Evolutionary conservation across 2,888 invertebrate genomes (phyloP).

Genomic region (Tetragnatha montana): DNA sequence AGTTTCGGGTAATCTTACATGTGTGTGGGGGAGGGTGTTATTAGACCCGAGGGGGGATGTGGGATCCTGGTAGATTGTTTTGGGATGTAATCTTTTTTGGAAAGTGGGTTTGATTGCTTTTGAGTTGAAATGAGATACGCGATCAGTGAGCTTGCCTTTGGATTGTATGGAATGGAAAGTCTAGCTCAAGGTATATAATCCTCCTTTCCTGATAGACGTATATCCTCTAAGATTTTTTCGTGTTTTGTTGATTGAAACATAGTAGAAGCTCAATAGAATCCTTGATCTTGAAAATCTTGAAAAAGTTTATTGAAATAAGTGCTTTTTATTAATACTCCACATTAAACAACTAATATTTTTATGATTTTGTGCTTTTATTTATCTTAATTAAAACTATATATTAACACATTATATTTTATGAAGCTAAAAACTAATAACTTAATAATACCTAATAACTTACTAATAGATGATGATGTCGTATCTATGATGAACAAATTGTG

Average conservation of each 20-base stretch:
- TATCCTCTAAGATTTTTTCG: not conserved
- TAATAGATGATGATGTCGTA: too few relatives aligned
- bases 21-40: not conserved
- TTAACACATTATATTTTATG: too few relatives aligned
- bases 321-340: too few relatives aligned
- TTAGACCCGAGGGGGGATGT: not conserved
- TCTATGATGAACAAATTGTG: too few relatives aligned
- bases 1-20: conserved; percentile 21
- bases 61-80: not conserved
- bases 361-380: too few relatives aligned
- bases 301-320: too few relatives aligned
- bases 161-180: not conserved
- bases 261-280: too few relatives aligned
- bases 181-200: not conserved
- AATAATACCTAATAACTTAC: too few relatives aligned
- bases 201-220: not conserved
- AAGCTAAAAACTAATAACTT: too few relatives aligned
- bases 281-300: too few relatives aligned
- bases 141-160: not conserved
- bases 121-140: not conserved
- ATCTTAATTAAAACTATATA: too few relatives aligned
- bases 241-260: not conserved
- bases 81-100: not conserved
- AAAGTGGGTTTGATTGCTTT: not conserved
- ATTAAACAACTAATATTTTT: too few relatives aligned